These are phyloP conservation scores for Crotalus tigris DNA, from an alignment of 2,113 vertebrate genomes.

Conservation along the genomic window DNA sequence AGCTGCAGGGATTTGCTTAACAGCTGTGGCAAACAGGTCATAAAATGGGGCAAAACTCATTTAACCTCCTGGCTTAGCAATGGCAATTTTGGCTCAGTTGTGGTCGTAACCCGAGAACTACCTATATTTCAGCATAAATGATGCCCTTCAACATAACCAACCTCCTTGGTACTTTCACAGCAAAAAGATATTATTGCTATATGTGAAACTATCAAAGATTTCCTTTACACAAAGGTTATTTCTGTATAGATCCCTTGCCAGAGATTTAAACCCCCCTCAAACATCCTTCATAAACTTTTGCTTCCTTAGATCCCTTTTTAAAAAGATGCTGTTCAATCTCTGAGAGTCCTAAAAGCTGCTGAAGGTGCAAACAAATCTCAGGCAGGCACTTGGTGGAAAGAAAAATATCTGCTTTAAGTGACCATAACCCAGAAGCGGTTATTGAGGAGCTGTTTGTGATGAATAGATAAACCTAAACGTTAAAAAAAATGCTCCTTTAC, in stretches of 20 bases:
- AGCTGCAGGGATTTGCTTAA: neutral
- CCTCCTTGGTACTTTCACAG: neutral
- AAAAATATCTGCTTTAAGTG: neutral
- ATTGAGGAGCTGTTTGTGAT: neutral
- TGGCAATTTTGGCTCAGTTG: neutral
- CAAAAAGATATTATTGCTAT: neutral
- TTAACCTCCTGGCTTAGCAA: neutral
- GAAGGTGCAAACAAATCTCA: neutral
- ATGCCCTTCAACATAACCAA: neutral
- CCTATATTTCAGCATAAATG: neutral
- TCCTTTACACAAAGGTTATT: neutral
- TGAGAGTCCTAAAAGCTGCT: neutral
- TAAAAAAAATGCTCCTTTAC: neutral
- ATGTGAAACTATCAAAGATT: neutral
- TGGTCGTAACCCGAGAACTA: neutral
- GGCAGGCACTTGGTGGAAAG: no score
- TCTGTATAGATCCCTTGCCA: neutral
- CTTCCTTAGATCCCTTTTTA: neutral
- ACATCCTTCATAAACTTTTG: neutral
- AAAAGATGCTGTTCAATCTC: slow-evolving; percentile 14
- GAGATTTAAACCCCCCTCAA: neutral
- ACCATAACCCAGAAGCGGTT: neutral
- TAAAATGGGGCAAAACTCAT: neutral
- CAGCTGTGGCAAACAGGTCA: neutral
- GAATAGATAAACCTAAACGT: neutral